Percentiles rank a stretch among this genome's conserved stretches.
These are phyloP conservation scores for Epizoanthus ramosus DNA, from an alignment of 92 coral and sea anemone species.

Conservation along the genomic window DNA sequence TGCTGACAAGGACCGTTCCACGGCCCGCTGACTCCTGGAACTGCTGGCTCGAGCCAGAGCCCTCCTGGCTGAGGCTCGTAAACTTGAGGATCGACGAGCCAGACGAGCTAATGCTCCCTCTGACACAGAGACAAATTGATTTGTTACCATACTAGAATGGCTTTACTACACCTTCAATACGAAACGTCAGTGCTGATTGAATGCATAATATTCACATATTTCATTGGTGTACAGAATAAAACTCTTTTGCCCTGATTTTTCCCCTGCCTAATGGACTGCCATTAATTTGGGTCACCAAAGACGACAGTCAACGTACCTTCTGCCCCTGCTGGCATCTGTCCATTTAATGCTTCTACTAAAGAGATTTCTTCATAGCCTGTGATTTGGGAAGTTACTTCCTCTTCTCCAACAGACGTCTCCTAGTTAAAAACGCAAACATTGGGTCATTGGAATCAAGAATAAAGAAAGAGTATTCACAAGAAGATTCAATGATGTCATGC, in stretches of 20 bases:
- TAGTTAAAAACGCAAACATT: neutral
- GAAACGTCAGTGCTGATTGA: too few species aligned
- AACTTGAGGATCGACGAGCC: conserved; percentile 74
- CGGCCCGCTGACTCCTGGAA: conserved; percentile 78
- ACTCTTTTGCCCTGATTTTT: too few species aligned
- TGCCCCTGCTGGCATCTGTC: conserved; percentile 77
- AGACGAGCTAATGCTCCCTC: conserved; percentile 80
- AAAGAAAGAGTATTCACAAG: neutral
- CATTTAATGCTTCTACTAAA: conserved; percentile 87
- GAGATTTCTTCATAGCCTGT: conserved; percentile 91
- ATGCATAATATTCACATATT: too few species aligned
- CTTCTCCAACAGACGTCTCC: conserved; percentile 24
- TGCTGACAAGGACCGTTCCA: conserved; percentile 85
- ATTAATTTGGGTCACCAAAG: too few species aligned
- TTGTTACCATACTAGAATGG: neutral
- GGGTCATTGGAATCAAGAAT: neutral
- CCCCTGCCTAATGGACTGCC: too few species aligned
- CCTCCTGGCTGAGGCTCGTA: conserved; percentile 78
- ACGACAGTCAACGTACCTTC: conserved; percentile 63
- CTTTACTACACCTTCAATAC: neutral
- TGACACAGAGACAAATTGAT: neutral
- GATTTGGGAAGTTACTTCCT: conserved; percentile 58
- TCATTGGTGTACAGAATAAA: too few species aligned
- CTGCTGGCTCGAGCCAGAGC: conserved; percentile 77
- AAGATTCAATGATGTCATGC: neutral